Evolutionary conservation across 1,140 invertebrate species (phyloP), one percentile per base, ranked within the genome.

Genomic region (Caenorhabditis remanei): DNA sequence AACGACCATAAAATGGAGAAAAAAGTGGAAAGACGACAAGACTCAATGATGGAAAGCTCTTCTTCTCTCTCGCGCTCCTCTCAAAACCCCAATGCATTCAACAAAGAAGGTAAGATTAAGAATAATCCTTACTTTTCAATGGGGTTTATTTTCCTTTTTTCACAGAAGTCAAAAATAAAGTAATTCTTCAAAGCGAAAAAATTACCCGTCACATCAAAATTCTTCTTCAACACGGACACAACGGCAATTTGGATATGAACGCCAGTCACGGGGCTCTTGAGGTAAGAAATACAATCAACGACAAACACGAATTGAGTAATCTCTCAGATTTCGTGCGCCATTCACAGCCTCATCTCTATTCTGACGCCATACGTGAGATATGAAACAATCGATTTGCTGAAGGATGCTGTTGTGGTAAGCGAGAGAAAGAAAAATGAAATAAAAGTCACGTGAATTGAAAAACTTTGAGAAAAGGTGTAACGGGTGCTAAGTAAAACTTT

Each of bases 1-100:
- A 79, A 79, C 21, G 71, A 50, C 46, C 71, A 50, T 14, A 79
- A 79, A 79, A 13, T 79, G 21, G 71, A 79, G 46, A 79, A 79
- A 53, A 79, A 79, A 79, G 71, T 79, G 40, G 71, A 79, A 53
- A 50, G 71, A 79, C 19, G 71, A 13, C 71, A 79, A 53, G 71
- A 79, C 71, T 79, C 71, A 79, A 79, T 79, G 71, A 53, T 79
- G 71, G 71, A 79, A 53, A 79, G 71, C 71, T 79, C 71, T 6
- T 79, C 71, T 24, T 79, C 71, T n/a, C 43, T 79, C 8, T 79
- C 71, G n/a, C 71, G 71, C 43, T 79, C 71, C 21, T 79, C 71
- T 2, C 71, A 79, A 79, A 79, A 53, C 71, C 71, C 71, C 4
- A 46, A 40, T 8, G 50, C 46, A 9, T n/a, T 79, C n/a, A 79